A percentile compares a stretch with the other conserved stretches of the same genome.
Evolutionary conservation across 2,797 vertebrate genomes (phyloP).

Genomic region (Halcyon chelicuti): DNA sequence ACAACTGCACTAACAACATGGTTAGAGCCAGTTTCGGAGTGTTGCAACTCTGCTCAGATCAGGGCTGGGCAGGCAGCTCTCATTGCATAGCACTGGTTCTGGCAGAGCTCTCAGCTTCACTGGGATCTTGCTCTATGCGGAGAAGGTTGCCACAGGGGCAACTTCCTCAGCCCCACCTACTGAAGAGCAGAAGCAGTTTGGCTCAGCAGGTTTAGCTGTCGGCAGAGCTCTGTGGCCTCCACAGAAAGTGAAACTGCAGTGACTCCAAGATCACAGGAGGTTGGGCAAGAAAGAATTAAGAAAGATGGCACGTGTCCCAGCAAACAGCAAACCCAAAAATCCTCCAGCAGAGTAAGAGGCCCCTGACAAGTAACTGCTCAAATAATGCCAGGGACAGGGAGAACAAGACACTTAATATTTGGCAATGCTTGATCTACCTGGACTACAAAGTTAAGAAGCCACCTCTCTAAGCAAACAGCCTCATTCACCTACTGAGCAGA

Average conservation of each 20-base stretch:
- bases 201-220: background rate
- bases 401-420: background rate
- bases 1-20: background rate
- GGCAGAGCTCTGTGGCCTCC: background rate
- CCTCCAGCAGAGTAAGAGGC: background rate
- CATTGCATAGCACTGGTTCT: fast-evolving
- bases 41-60: background rate
- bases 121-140: background rate
- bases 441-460: background rate
- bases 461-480: background rate
- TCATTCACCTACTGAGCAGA: background rate
- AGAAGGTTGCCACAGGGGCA: background rate
- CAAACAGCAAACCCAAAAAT: background rate
- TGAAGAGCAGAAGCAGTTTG: background rate
- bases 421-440: background rate
- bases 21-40: background rate
- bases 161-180: background rate
- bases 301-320: background rate
- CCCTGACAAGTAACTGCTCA: background rate
- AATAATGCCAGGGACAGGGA: background rate
- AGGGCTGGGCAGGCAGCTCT: background rate
- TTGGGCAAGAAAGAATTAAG: background rate
- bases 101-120: background rate
- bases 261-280: background rate
- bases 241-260: slow-evolving; percentile 29